These are phyloP conservation scores for Hemicentrotus pulcherrimus DNA, from an alignment of 35 echinoderm and acorn worm genomes.

Conservation along the genomic window DNA sequence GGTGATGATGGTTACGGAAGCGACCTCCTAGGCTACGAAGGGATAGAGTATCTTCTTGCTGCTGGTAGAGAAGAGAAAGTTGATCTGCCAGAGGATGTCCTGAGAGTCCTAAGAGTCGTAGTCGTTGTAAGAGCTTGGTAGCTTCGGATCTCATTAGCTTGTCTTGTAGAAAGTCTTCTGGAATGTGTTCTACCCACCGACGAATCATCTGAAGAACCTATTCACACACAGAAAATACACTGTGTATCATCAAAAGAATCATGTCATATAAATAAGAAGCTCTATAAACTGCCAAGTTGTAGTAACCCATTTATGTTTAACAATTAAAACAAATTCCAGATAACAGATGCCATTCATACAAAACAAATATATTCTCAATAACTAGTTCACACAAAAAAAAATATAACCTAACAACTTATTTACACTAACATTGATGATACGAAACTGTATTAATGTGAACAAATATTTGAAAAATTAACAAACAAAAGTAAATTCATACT, in stretches of 20 bases:
- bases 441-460: no score
- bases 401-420: no score
- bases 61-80: slow-evolving; percentile 46
- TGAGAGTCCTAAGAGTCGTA: slow-evolving; percentile 32
- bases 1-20: not conserved
- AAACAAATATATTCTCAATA: no score
- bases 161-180: slow-evolving; percentile 61
- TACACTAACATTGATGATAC: no score
- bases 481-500: no score
- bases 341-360: no score
- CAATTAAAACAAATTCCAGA: no score
- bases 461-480: no score
- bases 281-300: no score
- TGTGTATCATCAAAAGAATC: not conserved
- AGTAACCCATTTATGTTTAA: no score
- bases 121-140: slow-evolving; percentile 51
- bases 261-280: not conserved
- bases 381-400: no score
- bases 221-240: not conserved
- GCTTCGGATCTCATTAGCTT: slow-evolving; percentile 55
- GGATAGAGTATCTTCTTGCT: slow-evolving; percentile 48
- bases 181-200: slow-evolving; percentile 60
- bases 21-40: slow-evolving; percentile 23
- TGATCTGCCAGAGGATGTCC: slow-evolving; percentile 50
- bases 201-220: slow-evolving; percentile 57